These are phyloP conservation scores for Platycnemis pennipes DNA, from an alignment of 2,888 invertebrate species.

Conservation along the genomic window DNA sequence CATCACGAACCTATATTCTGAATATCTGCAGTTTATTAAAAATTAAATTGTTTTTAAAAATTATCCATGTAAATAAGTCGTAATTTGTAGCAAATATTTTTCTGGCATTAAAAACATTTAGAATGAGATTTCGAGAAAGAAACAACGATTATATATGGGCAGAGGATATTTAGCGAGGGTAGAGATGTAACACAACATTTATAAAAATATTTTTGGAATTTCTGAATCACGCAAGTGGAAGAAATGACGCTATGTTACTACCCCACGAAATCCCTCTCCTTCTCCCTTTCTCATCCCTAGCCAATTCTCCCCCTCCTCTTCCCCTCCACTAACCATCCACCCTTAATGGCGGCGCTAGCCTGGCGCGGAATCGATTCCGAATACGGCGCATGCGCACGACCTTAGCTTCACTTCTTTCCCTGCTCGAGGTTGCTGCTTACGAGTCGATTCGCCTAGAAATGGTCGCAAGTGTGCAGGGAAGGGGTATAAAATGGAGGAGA, in stretches of 20 bases:
- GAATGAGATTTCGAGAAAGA: too few relatives aligned
- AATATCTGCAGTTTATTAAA: too few relatives aligned
- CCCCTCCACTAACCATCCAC: background rate
- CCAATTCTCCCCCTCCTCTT: background rate
- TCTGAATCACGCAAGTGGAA: too few relatives aligned
- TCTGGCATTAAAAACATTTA: too few relatives aligned
- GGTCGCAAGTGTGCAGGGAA: background rate
- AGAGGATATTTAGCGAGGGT: too few relatives aligned
- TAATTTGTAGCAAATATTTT: too few relatives aligned
- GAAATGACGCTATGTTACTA: background rate
- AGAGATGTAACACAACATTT: too few relatives aligned
- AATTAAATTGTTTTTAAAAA: too few relatives aligned
- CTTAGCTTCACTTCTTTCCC: slow-evolving; percentile 19
- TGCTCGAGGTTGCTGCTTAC: background rate
- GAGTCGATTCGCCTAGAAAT: slow-evolving; percentile 21
- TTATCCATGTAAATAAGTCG: too few relatives aligned
- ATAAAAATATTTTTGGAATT: too few relatives aligned
- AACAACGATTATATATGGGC: too few relatives aligned
- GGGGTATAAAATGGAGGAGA: background rate
- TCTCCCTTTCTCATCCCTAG: background rate
- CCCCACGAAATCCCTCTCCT: background rate
- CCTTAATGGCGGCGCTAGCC: slow-evolving; percentile 51
- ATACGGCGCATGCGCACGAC: slow-evolving; percentile 53
- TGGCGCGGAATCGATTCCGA: slow-evolving; percentile 50
- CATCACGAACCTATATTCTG: too few relatives aligned